These are phyloP conservation scores for Trypoxylon attenuatum DNA, from an alignment of 2,888 invertebrate species.

Conservation along the genomic window DNA sequence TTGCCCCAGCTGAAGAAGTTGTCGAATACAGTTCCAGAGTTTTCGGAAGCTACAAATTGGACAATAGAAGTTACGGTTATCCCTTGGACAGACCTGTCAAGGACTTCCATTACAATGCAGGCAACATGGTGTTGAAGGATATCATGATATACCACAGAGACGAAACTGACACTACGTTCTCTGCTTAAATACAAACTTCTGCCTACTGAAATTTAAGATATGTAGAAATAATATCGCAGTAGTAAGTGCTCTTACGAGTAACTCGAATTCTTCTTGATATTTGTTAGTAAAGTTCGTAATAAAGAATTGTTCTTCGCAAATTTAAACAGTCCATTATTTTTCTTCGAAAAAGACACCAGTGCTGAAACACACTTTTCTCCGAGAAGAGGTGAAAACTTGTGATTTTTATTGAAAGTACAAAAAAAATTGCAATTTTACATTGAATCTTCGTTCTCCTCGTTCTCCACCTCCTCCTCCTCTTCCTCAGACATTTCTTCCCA, in stretches of 20 bases:
- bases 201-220: background rate
- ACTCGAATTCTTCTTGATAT: background rate
- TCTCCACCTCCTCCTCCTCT: conserved; percentile 35
- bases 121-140: conserved; percentile 82
- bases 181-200: background rate
- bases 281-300: background rate
- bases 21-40: conserved; percentile 74
- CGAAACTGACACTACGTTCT: conserved; percentile 60
- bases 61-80: conserved; percentile 82
- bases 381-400: too few species aligned
- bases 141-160: conserved; percentile 80
- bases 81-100: conserved; percentile 83
- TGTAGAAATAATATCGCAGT: background rate
- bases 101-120: conserved; percentile 78
- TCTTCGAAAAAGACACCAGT: too few species aligned
- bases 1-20: conserved; percentile 77
- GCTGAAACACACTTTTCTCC: too few species aligned
- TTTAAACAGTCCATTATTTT: background rate
- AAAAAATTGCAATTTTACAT: background rate
- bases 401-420: background rate
- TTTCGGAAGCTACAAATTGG: conserved; percentile 74
- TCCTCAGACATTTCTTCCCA: conserved; percentile 66
- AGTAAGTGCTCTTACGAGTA: too few species aligned
- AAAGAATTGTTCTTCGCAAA: too few species aligned
- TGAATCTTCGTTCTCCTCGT: background rate